Evolutionary conservation across 2,113 vertebrate genomes (phyloP), one percentile per base, ranked within the genome.

Genomic region (Apodemus speciosus): DNA sequence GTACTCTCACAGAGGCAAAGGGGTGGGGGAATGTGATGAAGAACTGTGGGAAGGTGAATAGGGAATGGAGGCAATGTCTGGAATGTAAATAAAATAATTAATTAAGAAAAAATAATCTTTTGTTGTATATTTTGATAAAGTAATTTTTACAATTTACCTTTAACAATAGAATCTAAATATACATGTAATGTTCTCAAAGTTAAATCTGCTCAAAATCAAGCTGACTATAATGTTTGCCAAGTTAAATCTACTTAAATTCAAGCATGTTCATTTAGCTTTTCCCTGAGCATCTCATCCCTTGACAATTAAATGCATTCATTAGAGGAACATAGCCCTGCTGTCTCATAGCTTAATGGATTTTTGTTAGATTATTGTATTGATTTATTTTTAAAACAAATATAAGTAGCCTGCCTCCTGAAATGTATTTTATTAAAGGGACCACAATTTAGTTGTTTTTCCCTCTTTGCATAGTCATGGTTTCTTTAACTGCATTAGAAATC

Each of bases 321-420:
- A 95, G 92, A 94, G 72, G 79, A 66, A 88, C 35, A 75, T 35
- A 81, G 76, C 71, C 88, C 64, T 85, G 66, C 72, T 91, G 2
- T 72, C 72, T 90, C 86, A 92, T 81, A 72, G 81, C 76, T 92
- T 92, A 95, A 90, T 96, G 86, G 89, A 92, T 69, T 94, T 92
- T 90, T 94, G 88, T 86, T 95, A 94, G 71, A 94, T 95, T 94
- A 96, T 16, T 75, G 49, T 71, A 94, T 92, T 90, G 94, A 93
- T 94, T 92, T 91, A 80, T 85, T 89, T 89, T 88, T 89, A 79
- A 89, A 90, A 56, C 46, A 96, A 94, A 79, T 93, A 88, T 80
- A 18, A 92, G 51, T 88, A 43, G 16, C 14, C 58, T 87, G 64
- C 30, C 95, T 92, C 7, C 86, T 76, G 38, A 79, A 91, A 88